Evolutionary conservation across 1,140 invertebrate species (phyloP), one percentile per base, ranked within the genome.

Genomic region (Lutraria rhynchaena): DNA sequence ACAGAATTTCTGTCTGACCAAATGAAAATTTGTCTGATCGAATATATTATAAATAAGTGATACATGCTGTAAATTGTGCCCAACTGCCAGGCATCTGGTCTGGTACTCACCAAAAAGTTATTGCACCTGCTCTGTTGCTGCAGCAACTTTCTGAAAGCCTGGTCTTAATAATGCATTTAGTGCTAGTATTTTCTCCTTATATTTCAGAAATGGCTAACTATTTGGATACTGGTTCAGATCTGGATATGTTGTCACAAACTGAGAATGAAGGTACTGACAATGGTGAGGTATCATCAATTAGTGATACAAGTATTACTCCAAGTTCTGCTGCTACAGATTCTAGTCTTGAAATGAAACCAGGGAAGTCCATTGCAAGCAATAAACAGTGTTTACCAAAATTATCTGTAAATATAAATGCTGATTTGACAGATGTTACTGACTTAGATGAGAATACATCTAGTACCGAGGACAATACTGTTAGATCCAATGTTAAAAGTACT

Each of bases 371-470:
- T 7, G n/a, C 7, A 13, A 3, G 15, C 24, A 13, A 24, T 27
- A 31, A 44, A 46, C 49, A 3, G 4, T 3, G 33, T 58, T 5
- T 0, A 19, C 51, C 4, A 17, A 41, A 57, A 57, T 58, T 13
- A 24, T 13, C 19, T 15, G 19, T 33, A 4, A 63, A 61, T 31
- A n/a, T 49, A 31, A 75, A 58, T 49, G 44, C 63, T 9, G 73
- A 75, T 41, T 44, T 75, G 1, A 75, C 73, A 31, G 73, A 75
- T 22, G 73, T 75, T 9, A 60, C 73, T 31, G 73, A 37, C n/a
- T 31, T 75, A 33, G 73, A 75, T 22, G 44, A 75, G 22, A 60
- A 49, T 75, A 35, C 22, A 29, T 49, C 44, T n/a, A 19, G 3
- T 19, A n/a, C 9, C n/a, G 63, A 24, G 2, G 44, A 67, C 7